phyloP scores from a whole-genome alignment of 2,888 invertebrate species.

The Coecobrya sp. region DNA sequence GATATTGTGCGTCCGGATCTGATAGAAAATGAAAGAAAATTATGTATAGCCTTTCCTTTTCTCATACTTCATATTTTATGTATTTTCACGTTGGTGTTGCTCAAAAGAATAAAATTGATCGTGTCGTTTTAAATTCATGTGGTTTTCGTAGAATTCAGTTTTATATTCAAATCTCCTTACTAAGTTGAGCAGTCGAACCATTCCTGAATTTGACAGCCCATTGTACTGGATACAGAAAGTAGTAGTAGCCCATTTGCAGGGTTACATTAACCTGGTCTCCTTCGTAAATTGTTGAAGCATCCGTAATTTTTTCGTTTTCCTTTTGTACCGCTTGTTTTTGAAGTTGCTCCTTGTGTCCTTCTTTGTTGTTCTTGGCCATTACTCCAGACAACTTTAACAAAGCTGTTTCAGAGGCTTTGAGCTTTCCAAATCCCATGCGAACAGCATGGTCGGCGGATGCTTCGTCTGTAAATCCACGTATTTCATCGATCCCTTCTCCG shows the following conservation, averaged over 20 bases:
- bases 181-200: slow-evolving; percentile 67
- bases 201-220: slow-evolving; percentile 77
- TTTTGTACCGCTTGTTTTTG: slow-evolving; percentile 9
- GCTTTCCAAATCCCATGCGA: slow-evolving; percentile 80
- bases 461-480: slow-evolving; percentile 79
- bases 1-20: slow-evolving; percentile 63
- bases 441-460: slow-evolving; percentile 59
- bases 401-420: slow-evolving; percentile 81
- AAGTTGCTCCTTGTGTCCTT: neutral
- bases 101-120: too few relatives aligned
- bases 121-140: too few relatives aligned
- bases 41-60: neutral
- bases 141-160: neutral
- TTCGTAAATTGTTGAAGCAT: slow-evolving; percentile 57
- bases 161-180: slow-evolving; percentile 38
- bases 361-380: neutral
- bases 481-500: slow-evolving; percentile 84
- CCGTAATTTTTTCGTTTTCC: neutral
- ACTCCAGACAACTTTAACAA: slow-evolving; percentile 41
- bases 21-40: neutral
- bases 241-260: slow-evolving; percentile 74
- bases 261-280: slow-evolving; percentile 77
- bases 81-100: neutral
- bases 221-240: slow-evolving; percentile 78
- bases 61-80: neutral